phyloP scores from a whole-genome alignment of 2,888 invertebrate species.

The Artemia sinica region DNA sequence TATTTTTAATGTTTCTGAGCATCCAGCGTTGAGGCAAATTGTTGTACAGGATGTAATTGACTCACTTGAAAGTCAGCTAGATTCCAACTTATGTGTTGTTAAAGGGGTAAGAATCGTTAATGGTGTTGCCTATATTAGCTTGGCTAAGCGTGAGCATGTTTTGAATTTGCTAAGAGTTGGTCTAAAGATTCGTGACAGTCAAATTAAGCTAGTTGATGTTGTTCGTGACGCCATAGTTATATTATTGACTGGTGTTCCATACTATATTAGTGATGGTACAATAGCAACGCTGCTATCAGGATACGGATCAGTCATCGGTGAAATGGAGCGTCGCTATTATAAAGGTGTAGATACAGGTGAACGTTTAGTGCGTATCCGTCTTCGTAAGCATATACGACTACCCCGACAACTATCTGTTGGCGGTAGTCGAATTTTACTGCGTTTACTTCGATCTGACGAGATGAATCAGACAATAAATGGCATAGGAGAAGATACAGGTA shows the following conservation, averaged over 20 bases:
- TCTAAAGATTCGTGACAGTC: constrained; percentile 26
- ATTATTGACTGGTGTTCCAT: constrained; percentile 31
- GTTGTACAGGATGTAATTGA: constrained; percentile 32
- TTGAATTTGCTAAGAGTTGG: constrained; percentile 28
- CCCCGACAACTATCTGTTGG: constrained; percentile 29
- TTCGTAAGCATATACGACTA: constrained; percentile 22
- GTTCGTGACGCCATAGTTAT: constrained; percentile 29
- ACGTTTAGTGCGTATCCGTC: constrained; percentile 28
- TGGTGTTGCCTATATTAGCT: constrained; percentile 30
- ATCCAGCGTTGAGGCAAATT: constrained; percentile 25
- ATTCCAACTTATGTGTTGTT: constrained; percentile 28
- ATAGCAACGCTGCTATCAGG: constrained; percentile 29
- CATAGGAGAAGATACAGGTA: not conserved
- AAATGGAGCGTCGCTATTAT: constrained; percentile 31
- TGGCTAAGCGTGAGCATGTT: constrained; percentile 28
- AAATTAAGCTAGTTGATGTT: constrained; percentile 29
- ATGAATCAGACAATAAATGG: constrained; percentile 17
- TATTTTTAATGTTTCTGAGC: constrained; percentile 25
- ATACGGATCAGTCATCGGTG: constrained; percentile 31
- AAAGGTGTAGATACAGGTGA: constrained; percentile 34
- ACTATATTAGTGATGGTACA: constrained; percentile 29
- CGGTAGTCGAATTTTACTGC: constrained; percentile 28
- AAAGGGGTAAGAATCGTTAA: constrained; percentile 30
- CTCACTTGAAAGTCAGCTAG: constrained; percentile 30
- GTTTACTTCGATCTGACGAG: constrained; percentile 28